Evolutionary conservation across 2,888 invertebrate species (phyloP), one percentile per base, ranked within the genome.

Genomic region (Pyrochroa serraticornis): DNA sequence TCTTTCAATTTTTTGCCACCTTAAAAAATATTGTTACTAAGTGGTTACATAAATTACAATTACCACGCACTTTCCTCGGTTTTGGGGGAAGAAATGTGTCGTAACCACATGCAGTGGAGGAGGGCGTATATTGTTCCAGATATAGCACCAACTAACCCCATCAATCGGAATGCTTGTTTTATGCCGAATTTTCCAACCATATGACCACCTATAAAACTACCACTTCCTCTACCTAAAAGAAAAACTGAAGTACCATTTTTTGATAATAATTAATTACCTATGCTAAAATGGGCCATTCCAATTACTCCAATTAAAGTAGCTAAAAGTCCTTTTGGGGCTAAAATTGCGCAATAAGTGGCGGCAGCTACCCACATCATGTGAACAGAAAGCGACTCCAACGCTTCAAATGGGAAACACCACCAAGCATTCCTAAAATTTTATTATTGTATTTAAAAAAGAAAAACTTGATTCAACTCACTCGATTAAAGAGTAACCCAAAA

Each of bases 331-430:
- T 90, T 89, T 0, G 95, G 94, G 1, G 93, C 91, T 68, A 94
- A 79, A 76, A 91, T 85, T 8, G 92, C 90, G 71, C 92, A 93
- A 77, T 94, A 93, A 0, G 93, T 92, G 5, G 93, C 91, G 0
- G 93, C 93, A 34, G 95, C 92, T 9, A 93, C 92, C 90, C 93
- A 94, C 92, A 94, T 92, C 64, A 95, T 80, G 72, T 93, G 92
- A 14, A 92, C 91, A 0, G 92, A 92, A 9, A 93, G 79, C 0
- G 92, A 90, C 78, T 93, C 93, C 85, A 93, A 87, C 0, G 91
- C 91, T 79, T 93, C 93, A 70, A 93, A 92, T 0, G 92, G 92
- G 69, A 93, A 92, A 73, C 91, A 91, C 91, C 91, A 91, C 92
- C 92, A 93, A 3, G 93, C 90, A 75, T 88, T 89, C 74, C 92